A percentile compares a stretch with the other conserved stretches of the same genome.
Evolutionary conservation across 1,140 invertebrate species (phyloP).

Genomic region (Hylaeus anthracinus): DNA sequence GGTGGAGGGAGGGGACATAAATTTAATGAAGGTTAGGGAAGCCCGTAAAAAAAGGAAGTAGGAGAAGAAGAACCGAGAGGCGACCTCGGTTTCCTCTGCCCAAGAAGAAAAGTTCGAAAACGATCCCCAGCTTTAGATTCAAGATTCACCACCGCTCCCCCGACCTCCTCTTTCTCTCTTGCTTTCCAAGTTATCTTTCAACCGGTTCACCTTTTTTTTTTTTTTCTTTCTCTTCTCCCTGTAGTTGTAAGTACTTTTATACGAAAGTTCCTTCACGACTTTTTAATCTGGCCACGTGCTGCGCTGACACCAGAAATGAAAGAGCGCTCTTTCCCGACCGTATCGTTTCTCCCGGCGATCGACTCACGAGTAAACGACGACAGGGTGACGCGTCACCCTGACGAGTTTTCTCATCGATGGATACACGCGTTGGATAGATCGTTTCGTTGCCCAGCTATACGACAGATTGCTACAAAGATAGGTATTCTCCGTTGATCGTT

Average conservation of each 20-base stretch:
- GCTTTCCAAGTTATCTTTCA: not conserved
- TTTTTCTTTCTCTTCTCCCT: no score
- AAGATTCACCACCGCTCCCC: not conserved
- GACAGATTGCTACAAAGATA: not conserved
- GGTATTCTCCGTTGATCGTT: not conserved
- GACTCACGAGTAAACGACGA: not conserved
- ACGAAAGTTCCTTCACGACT: conserved; percentile 3
- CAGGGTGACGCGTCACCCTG: not conserved
- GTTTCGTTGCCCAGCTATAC: not conserved
- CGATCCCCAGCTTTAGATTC: not conserved
- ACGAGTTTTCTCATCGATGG: not conserved
- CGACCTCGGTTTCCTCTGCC: not conserved
- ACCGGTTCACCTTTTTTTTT: no score
- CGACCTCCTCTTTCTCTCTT: not conserved
- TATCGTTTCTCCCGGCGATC: conserved; percentile 6
- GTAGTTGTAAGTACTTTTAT: conserved; percentile 1
- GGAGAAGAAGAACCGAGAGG: not conserved
- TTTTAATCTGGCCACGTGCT: conserved; percentile 15
- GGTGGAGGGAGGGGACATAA: not conserved
- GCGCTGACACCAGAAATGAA: not conserved
- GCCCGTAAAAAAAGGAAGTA: not conserved
- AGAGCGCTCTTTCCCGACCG: conserved; percentile 1
- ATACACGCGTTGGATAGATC: conserved; percentile 14
- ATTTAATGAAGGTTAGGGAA: conserved; percentile 10
- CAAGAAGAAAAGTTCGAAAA: not conserved